Evolutionary conservation across 2,888 invertebrate species (phyloP).

Genomic region (Periphyllus acericola): DNA sequence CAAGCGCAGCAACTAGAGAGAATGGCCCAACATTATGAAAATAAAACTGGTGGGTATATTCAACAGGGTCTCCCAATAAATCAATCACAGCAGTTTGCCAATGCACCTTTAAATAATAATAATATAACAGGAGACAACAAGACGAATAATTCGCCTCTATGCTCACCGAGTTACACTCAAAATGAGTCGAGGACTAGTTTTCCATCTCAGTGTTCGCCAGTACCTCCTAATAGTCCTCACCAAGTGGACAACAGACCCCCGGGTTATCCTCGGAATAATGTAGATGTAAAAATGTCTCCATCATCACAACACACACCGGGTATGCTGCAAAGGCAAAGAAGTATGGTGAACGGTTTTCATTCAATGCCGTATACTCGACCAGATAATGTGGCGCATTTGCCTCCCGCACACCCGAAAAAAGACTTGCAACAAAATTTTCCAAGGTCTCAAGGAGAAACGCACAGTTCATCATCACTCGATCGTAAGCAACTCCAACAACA

Average conservation of each 20-base stretch:
- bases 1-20: slow-evolving; percentile 60
- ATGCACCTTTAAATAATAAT: slow-evolving; percentile 9
- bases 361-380: slow-evolving; percentile 48
- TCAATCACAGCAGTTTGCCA: slow-evolving; percentile 65
- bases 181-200: neutral
- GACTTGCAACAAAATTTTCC: slow-evolving; percentile 20
- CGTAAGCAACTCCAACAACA: slow-evolving; percentile 63
- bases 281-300: slow-evolving; percentile 31
- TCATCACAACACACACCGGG: slow-evolving; percentile 22
- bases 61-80: slow-evolving; percentile 64
- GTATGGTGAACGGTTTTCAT: slow-evolving; percentile 57
- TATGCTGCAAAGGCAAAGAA: slow-evolving; percentile 44
- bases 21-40: slow-evolving; percentile 53
- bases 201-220: slow-evolving; percentile 6
- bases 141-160: neutral
- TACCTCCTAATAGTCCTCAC: neutral
- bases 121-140: slow-evolving; percentile 3
- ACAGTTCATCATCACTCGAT: slow-evolving; percentile 38
- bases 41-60: slow-evolving; percentile 26
- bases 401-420: slow-evolving; percentile 55
- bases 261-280: slow-evolving; percentile 15
- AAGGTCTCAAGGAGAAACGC: slow-evolving; percentile 5
- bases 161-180: neutral
- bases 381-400: slow-evolving; percentile 42
- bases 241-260: slow-evolving; percentile 14